Conservation (phyloP, 2,113 vertebrate genomes). For the Odobenus rosmarus region DNA sequence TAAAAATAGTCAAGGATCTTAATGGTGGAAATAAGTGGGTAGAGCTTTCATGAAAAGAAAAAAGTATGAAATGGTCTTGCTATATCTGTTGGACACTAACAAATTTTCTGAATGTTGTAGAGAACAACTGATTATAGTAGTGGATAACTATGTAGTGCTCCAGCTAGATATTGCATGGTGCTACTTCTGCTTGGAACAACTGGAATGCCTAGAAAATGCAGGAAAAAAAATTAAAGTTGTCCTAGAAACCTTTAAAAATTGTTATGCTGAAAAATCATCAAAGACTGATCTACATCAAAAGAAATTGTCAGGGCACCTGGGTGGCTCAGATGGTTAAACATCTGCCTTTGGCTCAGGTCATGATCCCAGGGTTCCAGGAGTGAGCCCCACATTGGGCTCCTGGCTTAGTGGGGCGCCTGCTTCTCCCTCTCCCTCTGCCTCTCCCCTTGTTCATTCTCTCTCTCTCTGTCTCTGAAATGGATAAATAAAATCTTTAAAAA, state of each 20-base stretch:
- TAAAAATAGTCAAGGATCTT: not conserved
- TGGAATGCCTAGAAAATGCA: not conserved
- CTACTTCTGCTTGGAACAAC: not conserved
- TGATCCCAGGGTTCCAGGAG: too few species aligned
- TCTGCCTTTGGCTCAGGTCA: too few species aligned
- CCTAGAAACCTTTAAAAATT: not conserved
- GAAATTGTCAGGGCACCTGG: conserved; percentile 82
- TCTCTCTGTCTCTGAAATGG: too few species aligned
- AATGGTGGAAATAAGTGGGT: conserved; percentile 73
- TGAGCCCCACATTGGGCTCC: too few species aligned
- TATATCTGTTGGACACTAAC: conserved; percentile 93
- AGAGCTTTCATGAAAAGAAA: conserved; percentile 94
- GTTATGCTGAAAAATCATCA: not conserved
- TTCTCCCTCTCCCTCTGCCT: too few species aligned
- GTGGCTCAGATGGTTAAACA: too few species aligned
- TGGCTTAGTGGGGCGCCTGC: too few species aligned
- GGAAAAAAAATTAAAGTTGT: not conserved
- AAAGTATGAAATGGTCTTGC: conserved; percentile 90
- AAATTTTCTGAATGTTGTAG: conserved; percentile 85
- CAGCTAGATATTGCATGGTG: not conserved
- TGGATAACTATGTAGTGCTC: not conserved
- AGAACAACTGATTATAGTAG: not conserved
- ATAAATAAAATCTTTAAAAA: too few species aligned
- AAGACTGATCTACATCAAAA: conserved; percentile 20
- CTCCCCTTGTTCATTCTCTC: too few species aligned